Conservation (phyloP, 2,113 vertebrate genomes). For the Xiphias gladius region DNA sequence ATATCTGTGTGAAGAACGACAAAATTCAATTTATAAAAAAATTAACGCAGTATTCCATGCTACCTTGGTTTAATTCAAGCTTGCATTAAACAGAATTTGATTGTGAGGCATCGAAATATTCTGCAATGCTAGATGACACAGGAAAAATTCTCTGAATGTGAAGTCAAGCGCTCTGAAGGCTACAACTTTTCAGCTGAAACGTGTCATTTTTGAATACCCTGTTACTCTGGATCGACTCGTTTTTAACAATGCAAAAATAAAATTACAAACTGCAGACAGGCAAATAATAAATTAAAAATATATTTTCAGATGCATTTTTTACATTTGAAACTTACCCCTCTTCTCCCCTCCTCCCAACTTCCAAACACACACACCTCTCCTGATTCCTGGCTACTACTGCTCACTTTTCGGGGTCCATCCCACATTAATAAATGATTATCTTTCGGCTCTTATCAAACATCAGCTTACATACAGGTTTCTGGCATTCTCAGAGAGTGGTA, state of each 20-base stretch:
- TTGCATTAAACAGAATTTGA: conserved; percentile 11
- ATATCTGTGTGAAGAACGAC: not conserved
- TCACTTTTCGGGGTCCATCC: conserved; percentile 49
- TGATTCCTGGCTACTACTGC: conserved; percentile 26
- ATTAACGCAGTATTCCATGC: not conserved
- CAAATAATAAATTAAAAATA: conserved; percentile 18
- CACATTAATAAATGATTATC: conserved; percentile 43
- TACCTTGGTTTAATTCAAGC: conserved; percentile 17
- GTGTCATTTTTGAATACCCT: not conserved
- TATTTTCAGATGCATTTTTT: conserved; percentile 22
- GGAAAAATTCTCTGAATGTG: conserved; percentile 17
- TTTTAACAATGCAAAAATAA: conserved; percentile 14
- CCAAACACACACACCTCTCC: conserved; percentile 31
- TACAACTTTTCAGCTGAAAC: conserved; percentile 25
- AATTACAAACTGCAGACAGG: not conserved
- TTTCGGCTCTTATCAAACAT: conserved; percentile 55
- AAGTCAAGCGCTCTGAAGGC: conserved; percentile 46
- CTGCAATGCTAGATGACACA: not conserved
- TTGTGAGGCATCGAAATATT: conserved; percentile 14
- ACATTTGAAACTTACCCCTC: conserved; percentile 45
- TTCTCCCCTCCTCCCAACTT: conserved; percentile 22
- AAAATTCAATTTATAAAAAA: conserved; percentile 34
- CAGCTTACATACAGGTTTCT: conserved; percentile 51
- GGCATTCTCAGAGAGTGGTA: conserved; percentile 58
- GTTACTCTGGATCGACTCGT: not conserved